Percentiles rank a stretch among this genome's conserved stretches.
Evolutionary conservation across 2,113 vertebrate species (phyloP).

Genomic region (Clarias macrocephalus): DNA sequence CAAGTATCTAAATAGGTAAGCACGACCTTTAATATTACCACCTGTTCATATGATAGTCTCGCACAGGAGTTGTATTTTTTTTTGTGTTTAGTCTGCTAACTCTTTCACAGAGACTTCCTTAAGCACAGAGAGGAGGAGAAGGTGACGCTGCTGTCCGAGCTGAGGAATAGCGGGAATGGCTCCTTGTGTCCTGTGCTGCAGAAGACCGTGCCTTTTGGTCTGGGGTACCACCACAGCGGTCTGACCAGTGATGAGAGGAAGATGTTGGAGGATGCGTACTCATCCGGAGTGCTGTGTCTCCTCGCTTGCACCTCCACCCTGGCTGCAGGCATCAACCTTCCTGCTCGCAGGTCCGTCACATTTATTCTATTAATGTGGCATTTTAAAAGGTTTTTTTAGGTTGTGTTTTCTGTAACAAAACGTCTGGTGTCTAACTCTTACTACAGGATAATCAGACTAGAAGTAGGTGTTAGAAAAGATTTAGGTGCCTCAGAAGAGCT

Average conservation of each 20-base stretch:
- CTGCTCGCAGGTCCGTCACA: slow-evolving; percentile 84
- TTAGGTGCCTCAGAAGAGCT: not conserved
- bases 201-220: slow-evolving; percentile 82
- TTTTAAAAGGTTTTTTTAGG: not conserved
- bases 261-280: slow-evolving; percentile 89
- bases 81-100: not conserved
- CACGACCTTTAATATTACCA: slow-evolving; percentile 5
- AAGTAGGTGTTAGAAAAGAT: not conserved
- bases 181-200: slow-evolving; percentile 82
- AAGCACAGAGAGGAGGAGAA: slow-evolving; percentile 78
- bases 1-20: slow-evolving; percentile 89
- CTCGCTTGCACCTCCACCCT: slow-evolving; percentile 94
- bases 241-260: slow-evolving; percentile 87
- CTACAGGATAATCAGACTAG: not conserved
- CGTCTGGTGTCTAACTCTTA: not conserved
- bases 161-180: slow-evolving; percentile 76
- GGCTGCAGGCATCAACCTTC: slow-evolving; percentile 93
- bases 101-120: slow-evolving; percentile 73
- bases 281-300: slow-evolving; percentile 84
- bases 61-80: not conserved
- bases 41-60: not conserved
- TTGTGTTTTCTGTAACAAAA: not conserved
- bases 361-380: not conserved
- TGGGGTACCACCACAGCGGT: slow-evolving; percentile 94
- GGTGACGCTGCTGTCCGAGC: slow-evolving; percentile 72